Evolutionary conservation across 2,113 vertebrate species (phyloP).

Genomic region (Acrocephalus kingi): DNA sequence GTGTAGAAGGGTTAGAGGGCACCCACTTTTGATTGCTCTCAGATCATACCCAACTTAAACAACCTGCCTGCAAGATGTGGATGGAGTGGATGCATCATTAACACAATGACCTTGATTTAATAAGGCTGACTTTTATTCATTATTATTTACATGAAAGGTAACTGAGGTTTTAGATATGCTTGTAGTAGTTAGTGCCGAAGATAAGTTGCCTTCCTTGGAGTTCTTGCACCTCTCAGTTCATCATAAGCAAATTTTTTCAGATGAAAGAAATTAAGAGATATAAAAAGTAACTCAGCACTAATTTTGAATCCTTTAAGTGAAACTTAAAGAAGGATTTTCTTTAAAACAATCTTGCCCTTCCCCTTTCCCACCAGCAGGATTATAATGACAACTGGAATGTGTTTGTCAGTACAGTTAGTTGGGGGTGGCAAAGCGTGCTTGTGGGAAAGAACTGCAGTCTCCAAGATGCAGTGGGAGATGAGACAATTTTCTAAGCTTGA

Average conservation of each 20-base stretch:
- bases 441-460: not conserved
- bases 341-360: not conserved
- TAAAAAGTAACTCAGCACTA: not conserved
- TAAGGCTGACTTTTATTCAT: not conserved
- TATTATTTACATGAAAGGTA: not conserved
- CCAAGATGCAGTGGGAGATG: not conserved
- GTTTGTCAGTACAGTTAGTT: not conserved
- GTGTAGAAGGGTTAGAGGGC: not conserved
- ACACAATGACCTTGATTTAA: not conserved
- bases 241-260: not conserved
- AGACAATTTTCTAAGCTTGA: not conserved
- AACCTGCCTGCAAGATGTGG: not conserved
- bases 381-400: conserved; percentile 14
- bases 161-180: not conserved
- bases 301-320: not conserved
- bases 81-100: not conserved
- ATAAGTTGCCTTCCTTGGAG: not conserved
- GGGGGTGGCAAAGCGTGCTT: not conserved
- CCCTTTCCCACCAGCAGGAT: not conserved
- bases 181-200: not conserved
- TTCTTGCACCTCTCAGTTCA: not conserved
- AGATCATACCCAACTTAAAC: not conserved
- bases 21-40: not conserved
- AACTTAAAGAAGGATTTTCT: not conserved
- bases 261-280: not conserved